A percentile compares a stretch with the other conserved stretches of the same genome.
Conservation (phyloP, 92 coral and sea anemone species). For the Porites lobata region DNA sequence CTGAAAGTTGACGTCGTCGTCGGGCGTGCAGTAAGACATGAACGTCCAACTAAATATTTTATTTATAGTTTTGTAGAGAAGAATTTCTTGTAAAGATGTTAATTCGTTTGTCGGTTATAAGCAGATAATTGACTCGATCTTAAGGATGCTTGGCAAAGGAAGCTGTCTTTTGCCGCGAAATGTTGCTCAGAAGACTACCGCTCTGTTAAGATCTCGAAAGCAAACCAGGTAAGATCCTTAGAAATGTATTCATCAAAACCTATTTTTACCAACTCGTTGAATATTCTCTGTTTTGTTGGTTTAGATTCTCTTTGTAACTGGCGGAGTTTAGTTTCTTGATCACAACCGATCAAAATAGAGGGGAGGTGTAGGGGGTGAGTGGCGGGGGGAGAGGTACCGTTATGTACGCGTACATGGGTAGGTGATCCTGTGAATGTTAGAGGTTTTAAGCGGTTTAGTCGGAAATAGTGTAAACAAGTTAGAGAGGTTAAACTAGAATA, state of each 20-base stretch:
- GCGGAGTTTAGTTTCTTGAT: no score
- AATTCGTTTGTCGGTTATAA: neutral
- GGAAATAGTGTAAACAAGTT: no score
- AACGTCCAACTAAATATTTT: neutral
- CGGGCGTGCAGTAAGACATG: neutral
- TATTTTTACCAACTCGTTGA: neutral
- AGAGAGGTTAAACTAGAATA: no score
- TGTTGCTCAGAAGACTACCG: neutral
- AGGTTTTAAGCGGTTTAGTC: no score
- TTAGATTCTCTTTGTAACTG: no score
- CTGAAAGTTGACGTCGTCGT: no score
- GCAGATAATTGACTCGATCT: neutral
- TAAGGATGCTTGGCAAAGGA: slow-evolving; percentile 21
- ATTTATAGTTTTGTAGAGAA: neutral
- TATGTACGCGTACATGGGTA: no score
- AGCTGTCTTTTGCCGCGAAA: slow-evolving; percentile 9
- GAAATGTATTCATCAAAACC: neutral
- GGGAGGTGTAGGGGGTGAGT: no score
- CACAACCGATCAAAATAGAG: no score
- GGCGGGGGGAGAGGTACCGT: no score
- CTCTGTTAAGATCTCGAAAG: slow-evolving; percentile 6
- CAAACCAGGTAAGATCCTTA: neutral
- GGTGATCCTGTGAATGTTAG: no score
- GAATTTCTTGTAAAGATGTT: neutral
- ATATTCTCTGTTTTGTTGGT: no score